Evolutionary conservation across 2,888 invertebrate species (phyloP).

Genomic region (Diaphora mendica): DNA sequence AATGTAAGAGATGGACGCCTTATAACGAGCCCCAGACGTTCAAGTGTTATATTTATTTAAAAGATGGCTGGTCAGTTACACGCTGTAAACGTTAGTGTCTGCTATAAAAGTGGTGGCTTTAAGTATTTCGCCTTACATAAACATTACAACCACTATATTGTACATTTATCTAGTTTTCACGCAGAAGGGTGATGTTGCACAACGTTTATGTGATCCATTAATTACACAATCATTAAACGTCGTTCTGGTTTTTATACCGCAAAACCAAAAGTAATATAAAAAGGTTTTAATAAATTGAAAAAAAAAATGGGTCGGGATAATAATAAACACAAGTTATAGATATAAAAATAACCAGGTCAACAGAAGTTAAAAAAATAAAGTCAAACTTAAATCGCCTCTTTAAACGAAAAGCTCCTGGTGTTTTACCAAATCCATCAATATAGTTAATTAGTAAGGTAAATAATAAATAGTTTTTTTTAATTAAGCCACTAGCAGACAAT

Average conservation of each 20-base stretch:
- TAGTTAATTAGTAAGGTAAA: constrained; percentile 34
- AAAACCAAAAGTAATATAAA: not conserved
- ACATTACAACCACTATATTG: constrained; percentile 2
- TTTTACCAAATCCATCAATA: constrained; percentile 29
- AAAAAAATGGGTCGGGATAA: not conserved
- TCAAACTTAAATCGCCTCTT: constrained; percentile 7
- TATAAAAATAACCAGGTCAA: not conserved
- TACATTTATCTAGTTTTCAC: constrained; percentile 1
- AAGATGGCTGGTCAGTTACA: not conserved
- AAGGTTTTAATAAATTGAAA: not conserved
- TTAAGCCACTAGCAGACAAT: constrained; percentile 51
- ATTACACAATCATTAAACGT: not conserved
- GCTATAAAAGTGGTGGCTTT: not conserved
- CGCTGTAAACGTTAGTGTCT: not conserved
- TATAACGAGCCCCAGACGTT: not conserved
- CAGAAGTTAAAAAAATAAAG: not conserved
- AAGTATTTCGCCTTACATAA: not conserved
- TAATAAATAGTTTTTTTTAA: constrained; percentile 53
- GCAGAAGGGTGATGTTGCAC: not conserved
- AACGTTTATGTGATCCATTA: not conserved
- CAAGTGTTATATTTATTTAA: not conserved
- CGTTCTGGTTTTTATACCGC: not conserved
- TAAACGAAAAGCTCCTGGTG: constrained; percentile 10
- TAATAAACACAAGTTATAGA: not conserved
- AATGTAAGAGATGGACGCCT: not conserved